A percentile compares a stretch with the other conserved stretches of the same genome.
phyloP scores from a whole-genome alignment of 2,797 vertebrate genomes.

The Circus cinereus region DNA sequence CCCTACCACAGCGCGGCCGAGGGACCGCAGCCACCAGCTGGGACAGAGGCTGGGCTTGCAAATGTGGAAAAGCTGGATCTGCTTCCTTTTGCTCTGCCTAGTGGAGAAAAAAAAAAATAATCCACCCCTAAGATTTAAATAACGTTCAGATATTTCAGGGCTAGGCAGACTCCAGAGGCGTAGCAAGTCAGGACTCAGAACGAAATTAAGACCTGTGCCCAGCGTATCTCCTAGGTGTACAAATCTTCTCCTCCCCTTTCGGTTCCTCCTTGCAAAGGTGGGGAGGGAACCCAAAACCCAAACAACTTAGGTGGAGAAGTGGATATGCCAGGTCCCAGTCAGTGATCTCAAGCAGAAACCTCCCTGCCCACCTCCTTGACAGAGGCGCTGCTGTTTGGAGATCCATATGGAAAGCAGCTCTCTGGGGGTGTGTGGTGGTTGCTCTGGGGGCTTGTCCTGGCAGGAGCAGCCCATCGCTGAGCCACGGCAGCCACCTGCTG shows the following conservation, averaged over 20 bases:
- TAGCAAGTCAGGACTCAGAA: rapidly evolving
- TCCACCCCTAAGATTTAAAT: neutral
- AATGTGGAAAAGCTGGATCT: neutral
- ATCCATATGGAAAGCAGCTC: rapidly evolving
- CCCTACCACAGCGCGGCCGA: rapidly evolving
- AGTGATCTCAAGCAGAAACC: neutral
- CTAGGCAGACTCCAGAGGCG: rapidly evolving
- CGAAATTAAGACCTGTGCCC: neutral
- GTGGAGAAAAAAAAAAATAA: neutral
- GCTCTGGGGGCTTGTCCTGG: neutral
- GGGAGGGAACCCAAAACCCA: rapidly evolving
- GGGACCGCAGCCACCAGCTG: neutral
- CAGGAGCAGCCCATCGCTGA: neutral
- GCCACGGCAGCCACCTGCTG: neutral
- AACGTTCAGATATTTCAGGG: neutral
- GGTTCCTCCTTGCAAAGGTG: neutral
- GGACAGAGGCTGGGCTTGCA: neutral
- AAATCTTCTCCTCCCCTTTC: neutral
- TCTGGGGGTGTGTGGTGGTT: rapidly evolving
- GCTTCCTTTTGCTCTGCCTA: neutral
- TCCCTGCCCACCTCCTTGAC: neutral
- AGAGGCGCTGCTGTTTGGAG: neutral
- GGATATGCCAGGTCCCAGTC: neutral
- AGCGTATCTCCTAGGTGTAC: neutral
- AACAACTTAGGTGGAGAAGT: rapidly evolving